phyloP scores from a whole-genome alignment of 1,140 invertebrate genomes.

The Drosophila punjabiensis region DNA sequence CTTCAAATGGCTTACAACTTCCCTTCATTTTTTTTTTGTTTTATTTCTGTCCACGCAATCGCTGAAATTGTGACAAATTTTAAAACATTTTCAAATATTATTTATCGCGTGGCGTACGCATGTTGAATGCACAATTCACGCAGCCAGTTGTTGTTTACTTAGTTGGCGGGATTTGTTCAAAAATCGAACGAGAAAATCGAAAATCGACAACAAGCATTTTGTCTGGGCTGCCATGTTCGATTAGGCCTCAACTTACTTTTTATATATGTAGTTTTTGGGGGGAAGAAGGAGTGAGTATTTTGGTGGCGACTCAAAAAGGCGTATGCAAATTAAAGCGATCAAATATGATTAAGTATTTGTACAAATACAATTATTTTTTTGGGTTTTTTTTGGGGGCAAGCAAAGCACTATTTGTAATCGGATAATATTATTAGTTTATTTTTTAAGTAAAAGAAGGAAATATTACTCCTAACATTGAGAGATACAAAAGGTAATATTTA shows the following conservation, averaged over 20 bases:
- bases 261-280: constrained; percentile 5
- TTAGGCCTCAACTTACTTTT: constrained; percentile 60
- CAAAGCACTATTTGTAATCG: background rate
- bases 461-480: too few relatives aligned
- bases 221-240: constrained; percentile 69
- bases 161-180: constrained; percentile 35
- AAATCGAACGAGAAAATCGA: constrained; percentile 49
- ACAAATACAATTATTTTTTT: background rate
- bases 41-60: constrained; percentile 50
- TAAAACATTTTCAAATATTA: constrained; percentile 60
- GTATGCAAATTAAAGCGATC: constrained; percentile 18
- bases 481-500: background rate
- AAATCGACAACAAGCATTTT: constrained; percentile 67
- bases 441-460: background rate
- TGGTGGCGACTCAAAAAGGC: constrained; percentile 25
- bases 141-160: constrained; percentile 36
- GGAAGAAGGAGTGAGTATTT: constrained; percentile 13
- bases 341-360: constrained; percentile 28
- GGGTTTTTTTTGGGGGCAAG: too few relatives aligned
- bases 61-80: constrained; percentile 65
- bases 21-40: background rate
- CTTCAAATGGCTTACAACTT: constrained; percentile 14
- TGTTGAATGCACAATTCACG: constrained; percentile 70
- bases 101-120: constrained; percentile 67
- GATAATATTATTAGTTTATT: background rate